Percentiles rank a stretch among this genome's conserved stretches.
phyloP scores from a whole-genome alignment of 1,140 invertebrate genomes.

The Lepidurus packardi region DNA sequence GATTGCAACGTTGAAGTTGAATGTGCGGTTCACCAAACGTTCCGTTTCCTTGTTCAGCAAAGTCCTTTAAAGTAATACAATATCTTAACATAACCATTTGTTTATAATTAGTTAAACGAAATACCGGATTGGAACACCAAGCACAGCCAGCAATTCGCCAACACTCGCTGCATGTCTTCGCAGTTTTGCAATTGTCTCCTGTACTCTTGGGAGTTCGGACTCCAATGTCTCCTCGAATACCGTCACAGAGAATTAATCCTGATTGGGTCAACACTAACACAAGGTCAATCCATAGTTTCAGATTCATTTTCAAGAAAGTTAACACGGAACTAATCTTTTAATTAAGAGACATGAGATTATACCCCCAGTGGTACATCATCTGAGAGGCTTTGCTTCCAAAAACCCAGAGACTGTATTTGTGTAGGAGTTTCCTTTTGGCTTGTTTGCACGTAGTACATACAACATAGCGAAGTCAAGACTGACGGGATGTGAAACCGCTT shows the following conservation, averaged over 20 bases:
- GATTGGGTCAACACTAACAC: neutral
- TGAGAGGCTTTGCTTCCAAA: neutral
- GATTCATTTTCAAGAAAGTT: neutral
- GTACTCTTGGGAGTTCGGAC: neutral
- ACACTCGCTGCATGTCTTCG: neutral
- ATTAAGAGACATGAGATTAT: neutral
- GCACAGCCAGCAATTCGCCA: neutral
- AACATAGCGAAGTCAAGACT: neutral
- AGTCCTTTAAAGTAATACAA: neutral
- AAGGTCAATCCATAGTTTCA: neutral
- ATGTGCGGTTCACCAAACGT: neutral
- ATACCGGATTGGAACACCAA: neutral
- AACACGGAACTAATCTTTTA: neutral
- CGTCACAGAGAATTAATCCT: neutral
- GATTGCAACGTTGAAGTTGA: neutral
- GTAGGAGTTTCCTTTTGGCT: neutral
- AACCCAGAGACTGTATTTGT: neutral
- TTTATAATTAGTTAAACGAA: neutral
- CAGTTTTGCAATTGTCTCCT: neutral
- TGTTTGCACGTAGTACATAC: neutral
- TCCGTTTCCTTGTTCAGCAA: neutral
- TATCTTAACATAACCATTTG: neutral
- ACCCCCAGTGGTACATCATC: neutral
- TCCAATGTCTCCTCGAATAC: neutral
- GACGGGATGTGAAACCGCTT: slow-evolving; percentile 4